These are phyloP conservation scores for Spermophilus dauricus DNA, from an alignment of 2,113 vertebrate species.

Conservation along the genomic window DNA sequence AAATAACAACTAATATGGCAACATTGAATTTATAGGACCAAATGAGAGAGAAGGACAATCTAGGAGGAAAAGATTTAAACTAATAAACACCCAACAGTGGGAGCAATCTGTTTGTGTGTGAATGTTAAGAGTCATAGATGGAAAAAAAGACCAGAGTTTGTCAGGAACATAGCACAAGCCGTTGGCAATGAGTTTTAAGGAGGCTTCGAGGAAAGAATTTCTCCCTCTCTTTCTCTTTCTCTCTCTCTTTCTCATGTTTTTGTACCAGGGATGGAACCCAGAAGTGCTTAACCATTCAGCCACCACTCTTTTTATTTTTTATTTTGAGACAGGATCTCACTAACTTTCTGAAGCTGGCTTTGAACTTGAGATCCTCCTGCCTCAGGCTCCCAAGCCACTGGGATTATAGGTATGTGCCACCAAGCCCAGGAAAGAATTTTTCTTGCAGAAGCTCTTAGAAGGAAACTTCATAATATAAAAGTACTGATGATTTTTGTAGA, in stretches of 20 bases:
- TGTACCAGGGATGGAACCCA: too few species aligned
- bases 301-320: too few species aligned
- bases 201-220: not conserved
- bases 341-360: too few species aligned
- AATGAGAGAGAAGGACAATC: not conserved
- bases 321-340: too few species aligned
- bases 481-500: not conserved
- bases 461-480: not conserved
- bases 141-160: not conserved
- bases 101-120: not conserved
- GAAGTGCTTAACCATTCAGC: too few species aligned
- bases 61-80: not conserved
- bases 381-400: too few species aligned
- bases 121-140: rapidly evolving
- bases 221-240: too few species aligned
- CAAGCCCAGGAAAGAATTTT: not conserved
- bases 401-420: too few species aligned
- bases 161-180: not conserved
- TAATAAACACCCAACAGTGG: not conserved
- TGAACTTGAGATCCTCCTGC: too few species aligned
- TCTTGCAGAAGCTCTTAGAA: not conserved
- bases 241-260: too few species aligned
- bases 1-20: not conserved
- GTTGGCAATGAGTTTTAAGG: not conserved
- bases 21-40: not conserved